Evolutionary conservation across 2,113 vertebrate genomes (phyloP), one percentile per base, ranked within the genome.

Genomic region (Urocynchramus pylzowi): DNA sequence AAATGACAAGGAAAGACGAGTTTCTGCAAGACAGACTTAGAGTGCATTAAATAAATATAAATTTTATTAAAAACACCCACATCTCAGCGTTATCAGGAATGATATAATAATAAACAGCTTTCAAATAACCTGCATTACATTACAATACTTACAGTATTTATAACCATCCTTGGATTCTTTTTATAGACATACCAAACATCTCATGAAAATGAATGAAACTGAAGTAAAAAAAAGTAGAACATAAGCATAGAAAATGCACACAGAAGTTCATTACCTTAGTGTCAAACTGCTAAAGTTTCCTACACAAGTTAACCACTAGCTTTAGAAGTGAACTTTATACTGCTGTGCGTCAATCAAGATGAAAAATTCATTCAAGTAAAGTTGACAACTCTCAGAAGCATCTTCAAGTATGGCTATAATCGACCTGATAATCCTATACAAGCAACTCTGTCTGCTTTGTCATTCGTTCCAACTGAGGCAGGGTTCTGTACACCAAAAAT

Each of bases 1-100:
- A 71, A 87, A 63, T 33, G 21, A n/a, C 33, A 26, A 57, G 26
- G 61, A 94, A 93, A 97, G 77, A 97, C 75, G 97, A 80, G 77
- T 73, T 93, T 93, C 64, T 93, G 73, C 76, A 94, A 92, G 85
- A 90, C 65, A 90, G 65, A 92, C 92, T 95, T 94, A 96, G 96
- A 98, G 97, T 99, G 98, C 98, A 99, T 99, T 99, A 99, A 99
- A 99, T 99, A 99, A 99, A 99, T 99, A 99, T 99, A 99, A 98
- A 99, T 99, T 99, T 99, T 99, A 99, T 99, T 99, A 98, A 99
- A 99, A 99, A 99, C 99, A 99, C 99, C 99, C 99, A 99, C 98
- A 99, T 99, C 98, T 99, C 98, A 98, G 99, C 98, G 96, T 99
- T 99, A 99, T 99, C 98, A 99, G 99, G 99, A 99, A 99, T 99